Evolutionary conservation across 2,113 vertebrate species (phyloP), one percentile per base, ranked within the genome.

Genomic region (Sander vitreus): DNA sequence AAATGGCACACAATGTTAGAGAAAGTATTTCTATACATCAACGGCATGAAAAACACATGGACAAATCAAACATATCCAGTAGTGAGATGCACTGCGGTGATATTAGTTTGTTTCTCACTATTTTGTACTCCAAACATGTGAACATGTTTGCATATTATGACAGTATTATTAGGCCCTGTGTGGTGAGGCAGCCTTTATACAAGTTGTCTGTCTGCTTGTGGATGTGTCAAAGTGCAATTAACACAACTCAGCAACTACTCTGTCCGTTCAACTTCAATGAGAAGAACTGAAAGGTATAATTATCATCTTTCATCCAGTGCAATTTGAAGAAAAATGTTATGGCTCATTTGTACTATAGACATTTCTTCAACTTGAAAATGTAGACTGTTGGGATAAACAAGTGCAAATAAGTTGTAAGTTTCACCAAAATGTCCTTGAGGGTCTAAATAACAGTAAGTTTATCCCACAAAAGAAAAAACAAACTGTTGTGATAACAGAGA

Each of bases 181-280:
- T 78, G 76, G 70, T 60, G 33, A 59, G 74, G 69, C 85, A 76
- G 83, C 67, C 55, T 89, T 66, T 71, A 78, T 72, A 86, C 50
- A 78, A 84, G 64, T 78, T 76, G 77, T 90, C 81, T 81, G 88
- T 87, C 70, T 87, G 73, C 73, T 87, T 87, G 89, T 90, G 86
- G 72, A 92, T 85, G 91, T 93, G 92, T 94, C 92, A 92, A 93
- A 94, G 92, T 93, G 93, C 90, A 94, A 92, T 92, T 92, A 90
- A 91, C 72, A 92, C 86, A 91, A 92, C 76, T 80, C 50, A 36
- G 69, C 57, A 78, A 84, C 73, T 54, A 81, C 21, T 68, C 15
- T 19, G 27, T 82, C 69, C n/a, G 69, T 83, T 65, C 10, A 75
- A 53, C 68, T 69, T 57, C 47, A 14, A 67, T 21, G 47, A 75